A percentile compares a stretch with the other conserved stretches of the same genome.
phyloP scores from a whole-genome alignment of 2,797 vertebrate genomes.

The Sarcoramphus papa region DNA sequence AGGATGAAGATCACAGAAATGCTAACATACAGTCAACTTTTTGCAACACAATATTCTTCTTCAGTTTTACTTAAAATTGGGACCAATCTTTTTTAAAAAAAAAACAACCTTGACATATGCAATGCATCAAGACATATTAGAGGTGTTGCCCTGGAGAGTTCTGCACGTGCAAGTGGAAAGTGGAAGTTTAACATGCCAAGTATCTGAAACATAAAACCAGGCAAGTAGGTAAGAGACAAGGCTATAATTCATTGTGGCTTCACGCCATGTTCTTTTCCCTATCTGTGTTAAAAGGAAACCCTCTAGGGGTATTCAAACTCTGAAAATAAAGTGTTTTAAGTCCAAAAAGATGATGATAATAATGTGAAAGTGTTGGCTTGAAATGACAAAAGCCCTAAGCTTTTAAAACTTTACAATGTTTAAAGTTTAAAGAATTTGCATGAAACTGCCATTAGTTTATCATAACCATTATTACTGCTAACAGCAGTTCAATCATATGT shows the following conservation, averaged over 20 bases:
- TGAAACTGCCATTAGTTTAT: constrained; percentile 48
- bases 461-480: constrained; percentile 32
- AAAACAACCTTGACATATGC: not conserved
- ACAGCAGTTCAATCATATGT: constrained; percentile 21
- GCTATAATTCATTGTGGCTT: constrained; percentile 14
- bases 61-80: not conserved
- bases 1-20: not conserved
- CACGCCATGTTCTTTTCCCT: not conserved
- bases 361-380: not conserved
- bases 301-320: not conserved
- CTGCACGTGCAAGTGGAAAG: not conserved
- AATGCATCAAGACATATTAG: constrained; percentile 1
- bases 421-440: constrained; percentile 51
- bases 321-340: not conserved
- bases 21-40: not conserved
- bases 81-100: not conserved
- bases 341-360: not conserved
- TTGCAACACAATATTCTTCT: not conserved
- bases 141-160: constrained; percentile 3
- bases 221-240: not conserved
- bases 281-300: not conserved
- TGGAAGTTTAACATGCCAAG: not conserved
- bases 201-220: not conserved
- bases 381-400: constrained; percentile 28
- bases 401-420: constrained; percentile 25